These are phyloP conservation scores for Ennomos fuscantarius DNA, from an alignment of 2,888 invertebrate species.

Conservation along the genomic window DNA sequence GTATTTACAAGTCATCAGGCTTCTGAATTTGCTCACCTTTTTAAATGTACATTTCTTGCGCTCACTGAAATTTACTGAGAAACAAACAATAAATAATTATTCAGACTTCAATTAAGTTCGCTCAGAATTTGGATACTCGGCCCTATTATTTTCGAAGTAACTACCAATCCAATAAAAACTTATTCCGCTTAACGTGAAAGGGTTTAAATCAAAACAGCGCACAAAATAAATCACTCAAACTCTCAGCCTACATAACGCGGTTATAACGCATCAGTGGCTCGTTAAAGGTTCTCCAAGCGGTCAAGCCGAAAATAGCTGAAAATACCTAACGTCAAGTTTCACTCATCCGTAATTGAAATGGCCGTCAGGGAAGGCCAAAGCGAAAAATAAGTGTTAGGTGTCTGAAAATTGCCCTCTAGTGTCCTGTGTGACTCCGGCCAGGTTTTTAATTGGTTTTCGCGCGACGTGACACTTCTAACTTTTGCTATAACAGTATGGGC, in stretches of 20 bases:
- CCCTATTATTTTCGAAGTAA: slow-evolving; percentile 18
- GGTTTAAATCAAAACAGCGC: slow-evolving; percentile 32
- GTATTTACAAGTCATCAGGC: too few relatives aligned
- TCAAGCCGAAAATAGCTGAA: slow-evolving; percentile 63
- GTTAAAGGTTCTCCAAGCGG: slow-evolving; percentile 54
- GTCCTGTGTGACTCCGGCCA: slow-evolving; percentile 39
- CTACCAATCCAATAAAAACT: slow-evolving; percentile 14
- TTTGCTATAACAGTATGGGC: slow-evolving; percentile 1
- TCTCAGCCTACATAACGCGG: slow-evolving; percentile 31
- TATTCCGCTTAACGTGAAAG: slow-evolving; percentile 22
- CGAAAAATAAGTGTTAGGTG: slow-evolving; percentile 58
- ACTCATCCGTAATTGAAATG: slow-evolving; percentile 61
- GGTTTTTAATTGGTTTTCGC: slow-evolving; percentile 58
- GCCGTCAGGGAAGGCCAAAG: slow-evolving; percentile 46
- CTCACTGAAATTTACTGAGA: too few relatives aligned
- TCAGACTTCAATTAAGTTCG: too few relatives aligned
- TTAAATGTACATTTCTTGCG: too few relatives aligned
- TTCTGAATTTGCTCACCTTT: too few relatives aligned
- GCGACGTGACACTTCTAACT: slow-evolving; percentile 13
- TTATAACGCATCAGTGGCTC: slow-evolving; percentile 54
- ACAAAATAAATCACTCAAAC: slow-evolving; percentile 41
- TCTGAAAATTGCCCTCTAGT: slow-evolving; percentile 55
- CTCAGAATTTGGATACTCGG: background rate
- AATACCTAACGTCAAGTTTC: slow-evolving; percentile 60
- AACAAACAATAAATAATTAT: too few relatives aligned